Evolutionary conservation across 2,113 vertebrate species (phyloP).

Genomic region (Prunella fulvescens): DNA sequence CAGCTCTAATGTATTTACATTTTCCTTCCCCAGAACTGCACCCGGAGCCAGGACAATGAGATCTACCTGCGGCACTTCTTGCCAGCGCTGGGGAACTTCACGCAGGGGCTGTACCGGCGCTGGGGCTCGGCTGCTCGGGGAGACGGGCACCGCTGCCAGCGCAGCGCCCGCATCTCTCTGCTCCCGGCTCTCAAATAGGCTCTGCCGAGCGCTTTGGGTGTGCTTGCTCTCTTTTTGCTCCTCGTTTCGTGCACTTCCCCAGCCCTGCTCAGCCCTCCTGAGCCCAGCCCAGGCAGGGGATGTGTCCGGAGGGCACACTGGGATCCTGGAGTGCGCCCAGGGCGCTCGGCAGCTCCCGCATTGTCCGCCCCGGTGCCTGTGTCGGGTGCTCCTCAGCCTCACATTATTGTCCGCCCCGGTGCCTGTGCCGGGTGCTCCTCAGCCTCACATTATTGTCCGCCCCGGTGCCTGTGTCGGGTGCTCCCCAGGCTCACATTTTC

Average conservation of each 20-base stretch:
- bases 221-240: not conserved
- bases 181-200: not conserved
- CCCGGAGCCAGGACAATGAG: not conserved
- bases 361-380: rapidly evolving
- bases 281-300: rapidly evolving
- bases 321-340: too few relatives aligned
- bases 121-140: not conserved
- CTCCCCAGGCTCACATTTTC: not conserved
- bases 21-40: not conserved
- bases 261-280: not conserved
- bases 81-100: constrained; percentile 46
- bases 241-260: not conserved
- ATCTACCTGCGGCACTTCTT: constrained; percentile 54
- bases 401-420: rapidly evolving
- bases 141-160: rapidly evolving
- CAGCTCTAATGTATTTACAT: rapidly evolving
- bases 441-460: rapidly evolving
- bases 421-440: rapidly evolving
- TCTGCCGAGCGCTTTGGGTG: not conserved
- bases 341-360: not conserved
- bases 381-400: not conserved
- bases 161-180: rapidly evolving
- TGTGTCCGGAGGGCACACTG: too few relatives aligned
- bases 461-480: rapidly evolving
- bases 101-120: not conserved